Conservation (phyloP, 2,797 vertebrate species). For the Coendou prehensilis region DNA sequence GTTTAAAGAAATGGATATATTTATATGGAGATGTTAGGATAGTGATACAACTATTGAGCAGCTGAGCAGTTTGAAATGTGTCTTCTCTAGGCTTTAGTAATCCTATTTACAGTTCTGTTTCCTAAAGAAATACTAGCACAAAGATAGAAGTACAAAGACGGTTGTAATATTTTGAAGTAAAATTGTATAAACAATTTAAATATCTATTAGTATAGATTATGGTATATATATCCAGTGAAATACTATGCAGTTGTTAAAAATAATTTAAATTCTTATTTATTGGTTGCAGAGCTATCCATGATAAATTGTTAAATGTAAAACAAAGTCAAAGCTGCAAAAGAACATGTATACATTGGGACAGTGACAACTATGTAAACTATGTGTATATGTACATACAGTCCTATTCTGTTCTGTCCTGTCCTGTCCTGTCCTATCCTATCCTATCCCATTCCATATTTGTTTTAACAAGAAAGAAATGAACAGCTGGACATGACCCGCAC, state of each 20-base stretch:
- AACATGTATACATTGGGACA: neutral
- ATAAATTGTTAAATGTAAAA: neutral
- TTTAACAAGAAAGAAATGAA: conserved; percentile 4
- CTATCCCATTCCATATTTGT: neutral
- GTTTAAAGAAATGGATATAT: conserved; percentile 27
- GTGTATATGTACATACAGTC: neutral
- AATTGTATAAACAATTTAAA: conserved; percentile 11
- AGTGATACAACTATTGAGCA: neutral
- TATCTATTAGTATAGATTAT: conserved; percentile 5
- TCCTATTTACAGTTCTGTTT: neutral
- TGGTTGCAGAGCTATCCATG: conserved; percentile 20
- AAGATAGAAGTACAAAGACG: neutral
- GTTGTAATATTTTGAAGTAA: neutral
- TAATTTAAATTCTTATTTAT: neutral
- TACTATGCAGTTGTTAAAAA: conserved; percentile 15
- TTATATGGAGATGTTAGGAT: neutral
- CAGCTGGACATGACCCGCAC: neutral
- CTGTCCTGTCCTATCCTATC: neutral
- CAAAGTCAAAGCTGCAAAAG: neutral
- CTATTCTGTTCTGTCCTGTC: no score
- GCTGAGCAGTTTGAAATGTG: neutral
- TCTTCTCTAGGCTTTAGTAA: conserved; percentile 2
- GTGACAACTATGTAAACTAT: conserved; percentile 17
- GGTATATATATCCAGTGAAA: neutral
- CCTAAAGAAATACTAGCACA: conserved; percentile 19